phyloP scores from a whole-genome alignment of 23 tunicate genomes.

The Pegea sp. region DNA sequence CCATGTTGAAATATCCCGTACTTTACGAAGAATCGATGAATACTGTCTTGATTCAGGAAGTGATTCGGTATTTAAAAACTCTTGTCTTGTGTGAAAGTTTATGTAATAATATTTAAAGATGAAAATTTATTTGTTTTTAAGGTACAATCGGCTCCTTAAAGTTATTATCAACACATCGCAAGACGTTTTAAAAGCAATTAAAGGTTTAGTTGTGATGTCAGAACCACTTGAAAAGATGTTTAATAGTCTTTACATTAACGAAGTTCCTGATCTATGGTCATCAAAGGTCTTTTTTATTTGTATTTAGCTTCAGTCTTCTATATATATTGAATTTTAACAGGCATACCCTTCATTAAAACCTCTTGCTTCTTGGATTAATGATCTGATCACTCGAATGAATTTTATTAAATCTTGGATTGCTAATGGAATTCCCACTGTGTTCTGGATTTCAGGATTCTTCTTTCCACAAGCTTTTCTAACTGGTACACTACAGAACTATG shows the following conservation, averaged over 20 bases:
- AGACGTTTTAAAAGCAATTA: constrained; percentile 89
- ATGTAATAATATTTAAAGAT: constrained; percentile 1
- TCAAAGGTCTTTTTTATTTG: constrained; percentile 22
- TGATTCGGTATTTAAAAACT: constrained; percentile 37
- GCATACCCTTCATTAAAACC: constrained; percentile 99
- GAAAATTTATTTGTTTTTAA: constrained; percentile 2
- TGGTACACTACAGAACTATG: constrained; percentile 97
- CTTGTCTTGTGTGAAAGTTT: not conserved
- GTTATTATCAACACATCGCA: constrained; percentile 55
- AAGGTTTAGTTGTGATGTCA: constrained; percentile 98
- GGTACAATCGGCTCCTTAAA: constrained; percentile 67
- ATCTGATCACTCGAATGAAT: constrained; percentile 57
- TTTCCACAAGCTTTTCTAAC: constrained; percentile 99
- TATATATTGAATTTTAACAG: constrained; percentile 6
- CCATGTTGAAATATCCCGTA: constrained; percentile 88
- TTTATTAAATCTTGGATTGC: constrained; percentile 95
- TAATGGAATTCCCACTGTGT: constrained; percentile 84
- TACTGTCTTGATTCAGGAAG: constrained; percentile 93
- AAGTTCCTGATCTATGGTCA: constrained; percentile 82
- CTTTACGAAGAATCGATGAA: constrained; percentile 99
- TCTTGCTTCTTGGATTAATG: constrained; percentile 91
- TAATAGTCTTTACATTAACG: constrained; percentile 79
- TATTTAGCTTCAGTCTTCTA: not conserved
- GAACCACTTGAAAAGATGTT: constrained; percentile 95
- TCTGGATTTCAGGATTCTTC: constrained; percentile 99